A percentile compares a stretch with the other conserved stretches of the same genome.
Evolutionary conservation across 2,797 vertebrate genomes (phyloP).

Genomic region (Chloroceryle inda): DNA sequence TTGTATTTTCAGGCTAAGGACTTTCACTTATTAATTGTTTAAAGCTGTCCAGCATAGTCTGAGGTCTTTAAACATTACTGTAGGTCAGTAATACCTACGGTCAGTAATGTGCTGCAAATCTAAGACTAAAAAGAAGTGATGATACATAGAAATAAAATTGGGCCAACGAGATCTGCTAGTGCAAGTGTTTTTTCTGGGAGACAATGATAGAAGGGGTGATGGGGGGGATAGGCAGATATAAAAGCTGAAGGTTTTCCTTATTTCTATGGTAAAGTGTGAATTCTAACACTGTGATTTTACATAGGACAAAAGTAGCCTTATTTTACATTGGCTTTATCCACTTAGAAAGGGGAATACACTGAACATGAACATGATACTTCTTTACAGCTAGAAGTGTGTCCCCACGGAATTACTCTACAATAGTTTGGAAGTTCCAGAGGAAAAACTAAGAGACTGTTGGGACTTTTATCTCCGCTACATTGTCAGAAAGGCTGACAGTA

Average conservation of each 20-base stretch:
- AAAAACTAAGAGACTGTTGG: background rate
- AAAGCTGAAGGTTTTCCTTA: background rate
- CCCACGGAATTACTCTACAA: background rate
- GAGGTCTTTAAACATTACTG: background rate
- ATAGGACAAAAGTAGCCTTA: background rate
- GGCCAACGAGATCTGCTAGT: background rate
- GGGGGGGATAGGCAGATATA: background rate
- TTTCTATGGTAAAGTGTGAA: background rate
- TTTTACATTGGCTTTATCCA: background rate
- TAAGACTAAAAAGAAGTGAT: background rate
- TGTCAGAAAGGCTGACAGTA: background rate
- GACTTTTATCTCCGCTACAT: background rate
- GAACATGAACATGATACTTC: background rate
- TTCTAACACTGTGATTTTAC: background rate
- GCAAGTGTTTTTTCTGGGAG: background rate
- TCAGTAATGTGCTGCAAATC: background rate
- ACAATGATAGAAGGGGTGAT: background rate
- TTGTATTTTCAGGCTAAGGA: slow-evolving; percentile 2
- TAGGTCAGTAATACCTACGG: background rate
- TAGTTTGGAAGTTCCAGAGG: background rate
- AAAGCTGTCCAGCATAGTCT: background rate
- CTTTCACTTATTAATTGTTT: background rate
- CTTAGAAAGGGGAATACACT: background rate
- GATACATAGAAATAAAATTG: background rate
- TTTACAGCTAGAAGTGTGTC: background rate